phyloP scores from a whole-genome alignment of 2,113 vertebrate species.

The Chlorodrepanis virens region DNA sequence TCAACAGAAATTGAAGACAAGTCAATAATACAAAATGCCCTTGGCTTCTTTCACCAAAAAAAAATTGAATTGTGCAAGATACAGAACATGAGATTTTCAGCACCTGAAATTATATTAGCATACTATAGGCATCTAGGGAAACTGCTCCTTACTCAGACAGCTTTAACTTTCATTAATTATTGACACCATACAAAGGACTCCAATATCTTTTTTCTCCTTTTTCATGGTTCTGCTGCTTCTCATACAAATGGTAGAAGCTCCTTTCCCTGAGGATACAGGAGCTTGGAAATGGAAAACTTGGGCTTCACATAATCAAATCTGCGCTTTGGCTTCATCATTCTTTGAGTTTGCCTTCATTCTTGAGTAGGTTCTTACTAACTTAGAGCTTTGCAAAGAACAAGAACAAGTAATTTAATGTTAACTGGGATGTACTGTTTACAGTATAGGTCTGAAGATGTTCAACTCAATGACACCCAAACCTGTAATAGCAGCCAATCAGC shows the following conservation, averaged over 20 bases:
- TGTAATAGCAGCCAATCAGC: not conserved
- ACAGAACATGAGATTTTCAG: not conserved
- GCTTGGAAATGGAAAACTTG: not conserved
- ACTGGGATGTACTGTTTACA: not conserved
- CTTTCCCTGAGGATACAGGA: not conserved
- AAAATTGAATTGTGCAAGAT: not conserved
- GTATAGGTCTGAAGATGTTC: not conserved
- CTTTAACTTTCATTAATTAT: not conserved
- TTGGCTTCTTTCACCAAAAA: constrained; percentile 41
- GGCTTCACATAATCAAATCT: not conserved
- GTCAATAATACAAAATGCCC: not conserved
- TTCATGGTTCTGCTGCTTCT: not conserved
- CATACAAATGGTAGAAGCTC: not conserved
- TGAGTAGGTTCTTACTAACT: not conserved
- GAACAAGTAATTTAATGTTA: not conserved
- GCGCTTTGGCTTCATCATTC: not conserved
- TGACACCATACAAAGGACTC: not conserved
- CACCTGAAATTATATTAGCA: not conserved
- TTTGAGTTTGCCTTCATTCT: not conserved
- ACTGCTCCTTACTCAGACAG: not conserved
- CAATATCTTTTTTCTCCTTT: not conserved
- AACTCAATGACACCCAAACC: not conserved
- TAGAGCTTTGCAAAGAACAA: not conserved
- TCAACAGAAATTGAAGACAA: not conserved
- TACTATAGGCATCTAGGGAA: not conserved